Evolutionary conservation across 2,888 invertebrate species (phyloP), one percentile per base, ranked within the genome.

Genomic region (Horisme vitalbata): DNA sequence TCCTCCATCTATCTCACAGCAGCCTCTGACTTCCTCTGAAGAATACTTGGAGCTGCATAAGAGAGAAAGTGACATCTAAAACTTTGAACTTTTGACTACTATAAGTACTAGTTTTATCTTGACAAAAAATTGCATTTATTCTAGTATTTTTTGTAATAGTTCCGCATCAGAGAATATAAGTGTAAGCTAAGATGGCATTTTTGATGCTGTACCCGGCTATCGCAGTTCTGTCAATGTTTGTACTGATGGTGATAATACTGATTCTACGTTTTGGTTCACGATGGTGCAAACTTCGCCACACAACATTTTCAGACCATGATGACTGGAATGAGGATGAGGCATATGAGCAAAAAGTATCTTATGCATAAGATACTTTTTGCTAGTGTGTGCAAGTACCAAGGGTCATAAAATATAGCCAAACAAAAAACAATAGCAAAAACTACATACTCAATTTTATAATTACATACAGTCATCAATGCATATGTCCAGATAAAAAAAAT

Each of bases 21-120:
- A 78, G 50, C 88, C 79, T 6, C 64, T 84, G 8, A 85, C 88
- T 12, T 83, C 91, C 12, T 84, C 89, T 0, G 85, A 85, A 39
- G 87, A 84, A 46, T 92, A 91, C 63, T 75, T 94, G 33, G 94
- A 95, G 66, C 72, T 94, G 52, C 93, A 95, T 55, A 95, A 95
- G 75, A 91, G 95, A 38, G 96, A 95, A 75, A 96, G 95, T 75
- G 96, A 95, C 63, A 95, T 96, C 55, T 96, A 92, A 85, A 95
- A 55, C n/a, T 6, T 8, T 26, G 4, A 6, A 11, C 10, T 11
- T 10, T 26, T 11, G n/a, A n/a, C n/a, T n/a, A n/a, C n/a, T n/a
- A n/a, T n/a, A n/a, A n/a, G n/a, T n/a, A n/a, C n/a, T n/a, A n/a
- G n/a, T n/a, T n/a, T n/a, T n/a, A n/a, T n/a, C n/a, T n/a, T n/a